These are phyloP conservation scores for Siniperca chuatsi DNA, from an alignment of 2,113 vertebrate species.

Conservation along the genomic window DNA sequence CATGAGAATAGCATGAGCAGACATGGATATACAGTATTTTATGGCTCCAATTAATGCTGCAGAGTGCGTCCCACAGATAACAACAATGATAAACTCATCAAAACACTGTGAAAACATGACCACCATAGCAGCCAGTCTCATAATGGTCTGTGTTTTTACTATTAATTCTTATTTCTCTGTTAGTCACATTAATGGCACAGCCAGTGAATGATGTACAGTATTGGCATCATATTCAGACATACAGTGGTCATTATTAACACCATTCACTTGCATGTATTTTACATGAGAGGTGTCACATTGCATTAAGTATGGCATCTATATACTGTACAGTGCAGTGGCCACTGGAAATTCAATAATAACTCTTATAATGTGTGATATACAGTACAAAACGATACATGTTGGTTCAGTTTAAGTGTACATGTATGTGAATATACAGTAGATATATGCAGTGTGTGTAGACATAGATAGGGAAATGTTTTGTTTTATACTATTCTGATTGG, in stretches of 20 bases:
- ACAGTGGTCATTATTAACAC: constrained; percentile 59
- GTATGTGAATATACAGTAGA: constrained; percentile 68
- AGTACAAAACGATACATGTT: constrained; percentile 75
- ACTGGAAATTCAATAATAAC: constrained; percentile 61
- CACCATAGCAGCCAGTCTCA: constrained; percentile 29
- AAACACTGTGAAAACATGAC: constrained; percentile 56
- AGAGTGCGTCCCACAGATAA: constrained; percentile 35
- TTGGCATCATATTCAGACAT: constrained; percentile 65
- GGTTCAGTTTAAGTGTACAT: constrained; percentile 62
- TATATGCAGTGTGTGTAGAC: constrained; percentile 49
- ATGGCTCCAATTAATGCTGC: constrained; percentile 53
- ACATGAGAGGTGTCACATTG: constrained; percentile 71
- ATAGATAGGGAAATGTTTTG: constrained; percentile 48
- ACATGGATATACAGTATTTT: constrained; percentile 34
- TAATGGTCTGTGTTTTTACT: constrained; percentile 25
- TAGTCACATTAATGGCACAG: constrained; percentile 74
- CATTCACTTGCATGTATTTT: constrained; percentile 68
- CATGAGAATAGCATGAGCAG: constrained; percentile 31
- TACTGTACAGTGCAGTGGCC: constrained; percentile 74
- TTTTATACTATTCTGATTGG: constrained; percentile 45
- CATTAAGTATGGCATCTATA: constrained; percentile 69
- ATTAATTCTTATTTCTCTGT: constrained; percentile 38
- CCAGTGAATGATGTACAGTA: constrained; percentile 63
- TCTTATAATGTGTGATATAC: constrained; percentile 76
- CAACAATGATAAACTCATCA: constrained; percentile 44